Evolutionary conservation across 2,797 vertebrate genomes (phyloP), one percentile per base, ranked within the genome.

Genomic region (Macroramphosus scolopax): DNA sequence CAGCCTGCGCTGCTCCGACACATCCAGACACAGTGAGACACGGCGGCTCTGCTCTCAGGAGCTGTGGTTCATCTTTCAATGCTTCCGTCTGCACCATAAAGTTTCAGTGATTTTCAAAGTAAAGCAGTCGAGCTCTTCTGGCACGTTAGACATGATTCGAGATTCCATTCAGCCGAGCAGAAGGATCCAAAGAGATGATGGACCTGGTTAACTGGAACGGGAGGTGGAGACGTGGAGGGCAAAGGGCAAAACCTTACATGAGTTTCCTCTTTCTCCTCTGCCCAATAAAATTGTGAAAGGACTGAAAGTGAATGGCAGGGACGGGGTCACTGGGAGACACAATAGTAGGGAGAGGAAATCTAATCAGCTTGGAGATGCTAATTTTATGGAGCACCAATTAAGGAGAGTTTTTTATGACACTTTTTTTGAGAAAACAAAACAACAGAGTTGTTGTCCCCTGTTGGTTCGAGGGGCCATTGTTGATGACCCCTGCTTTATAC

Each of bases 371-470:
- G 82, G 84, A 88, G 76, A 90, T 91, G 90, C 88, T 77, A 90
- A 91, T 91, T 90, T 89, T 91, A 89, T 88, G 82, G 88, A 78
- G 76, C 80, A 82, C 78, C 88, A 89, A 90, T 90, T 91, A 91
- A 89, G 81, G 68, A 71, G 68, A 82, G 81, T 80, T 86, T 87
- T 90, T 91, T 91, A 90, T 89, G 78, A 84, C 62, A 72, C 80
- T 84, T 81, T 82, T 78, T 81, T 50, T 9, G 42, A 76, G 77
- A 85, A 88, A 87, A 89, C 85, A 87, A 86, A 89, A 87, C 83
- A 78, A 51, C 49, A 17, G 62, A 75, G 61, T 60, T 32, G 73
- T 62, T n/a, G n/a, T n/a, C 48, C 61, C 55, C 55, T 63, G 54
- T 66, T 64, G 28, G 59, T 62, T 51, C n/a, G 41, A 63, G 70